phyloP scores from a whole-genome alignment of 2,888 invertebrate genomes.

The Holacanthella duospinosa region DNA sequence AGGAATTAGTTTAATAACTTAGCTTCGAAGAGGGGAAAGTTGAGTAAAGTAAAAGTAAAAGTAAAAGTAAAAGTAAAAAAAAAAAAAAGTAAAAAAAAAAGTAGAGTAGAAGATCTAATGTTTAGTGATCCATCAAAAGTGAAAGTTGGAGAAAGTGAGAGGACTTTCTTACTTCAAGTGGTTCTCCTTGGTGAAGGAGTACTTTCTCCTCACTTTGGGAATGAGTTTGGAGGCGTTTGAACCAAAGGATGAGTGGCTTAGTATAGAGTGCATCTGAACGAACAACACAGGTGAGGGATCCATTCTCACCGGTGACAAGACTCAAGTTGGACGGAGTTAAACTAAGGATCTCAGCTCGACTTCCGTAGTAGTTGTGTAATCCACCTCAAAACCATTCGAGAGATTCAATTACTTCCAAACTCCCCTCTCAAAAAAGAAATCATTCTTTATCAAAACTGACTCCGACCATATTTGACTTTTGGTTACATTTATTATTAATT shows the following conservation, averaged over 20 bases:
- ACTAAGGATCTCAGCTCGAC: conserved; percentile 30
- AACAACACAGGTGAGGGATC: conserved; percentile 34
- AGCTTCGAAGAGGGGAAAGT: too few species aligned
- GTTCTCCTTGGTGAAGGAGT: conserved; percentile 21
- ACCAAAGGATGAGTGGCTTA: conserved; percentile 28
- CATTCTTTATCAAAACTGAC: neutral
- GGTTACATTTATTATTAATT: neutral
- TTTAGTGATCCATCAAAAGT: conserved; percentile 5
- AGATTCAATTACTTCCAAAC: conserved; percentile 18
- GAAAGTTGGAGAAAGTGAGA: neutral
- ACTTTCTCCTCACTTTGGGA: conserved; percentile 14
- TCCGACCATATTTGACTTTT: neutral
- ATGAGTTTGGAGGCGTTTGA: conserved; percentile 25
- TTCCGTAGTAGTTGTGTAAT: conserved; percentile 4
- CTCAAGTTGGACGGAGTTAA: conserved; percentile 33
- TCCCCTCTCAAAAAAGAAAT: neutral
- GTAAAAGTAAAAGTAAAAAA: neutral
- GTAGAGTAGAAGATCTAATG: neutral
- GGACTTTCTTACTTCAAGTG: conserved; percentile 24
- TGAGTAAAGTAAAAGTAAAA: neutral
- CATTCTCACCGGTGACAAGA: conserved; percentile 27
- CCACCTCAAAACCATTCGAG: conserved; percentile 11
- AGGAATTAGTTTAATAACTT: neutral
- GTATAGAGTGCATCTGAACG: conserved; percentile 19
- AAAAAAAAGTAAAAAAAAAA: neutral